These are phyloP conservation scores for Turdus rufiventris DNA, from an alignment of 2,113 vertebrate species.

Conservation along the genomic window DNA sequence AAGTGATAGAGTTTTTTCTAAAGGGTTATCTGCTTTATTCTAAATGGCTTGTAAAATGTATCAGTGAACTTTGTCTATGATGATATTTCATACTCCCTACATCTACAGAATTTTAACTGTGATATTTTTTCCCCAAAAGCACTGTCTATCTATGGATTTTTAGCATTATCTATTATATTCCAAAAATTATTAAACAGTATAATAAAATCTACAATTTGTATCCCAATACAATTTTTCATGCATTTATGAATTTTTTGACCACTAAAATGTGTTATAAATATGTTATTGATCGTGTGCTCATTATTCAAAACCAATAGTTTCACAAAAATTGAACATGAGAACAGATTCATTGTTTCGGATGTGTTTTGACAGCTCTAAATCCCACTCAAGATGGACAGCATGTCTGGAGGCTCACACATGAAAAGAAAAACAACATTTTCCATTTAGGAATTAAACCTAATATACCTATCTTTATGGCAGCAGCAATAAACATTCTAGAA, in stretches of 20 bases:
- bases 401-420: background rate
- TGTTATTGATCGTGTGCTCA: conserved; percentile 33
- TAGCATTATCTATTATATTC: background rate
- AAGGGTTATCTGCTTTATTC: background rate
- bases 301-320: conserved; percentile 46
- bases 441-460: background rate
- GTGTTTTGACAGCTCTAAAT: conserved; percentile 30
- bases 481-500: background rate
- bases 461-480: background rate
- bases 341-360: background rate
- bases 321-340: background rate
- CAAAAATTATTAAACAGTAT: background rate
- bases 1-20: background rate
- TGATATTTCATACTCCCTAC: background rate
- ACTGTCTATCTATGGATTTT: conserved; percentile 24
- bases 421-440: background rate
- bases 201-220: conserved; percentile 36
- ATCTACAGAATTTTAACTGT: background rate
- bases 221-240: conserved; percentile 57
- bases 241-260: conserved; percentile 55
- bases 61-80: background rate
- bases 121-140: background rate
- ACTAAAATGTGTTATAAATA: conserved; percentile 43
- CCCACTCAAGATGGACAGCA: background rate
- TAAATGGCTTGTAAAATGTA: conserved; percentile 10